Conservation (phyloP, 1,140 invertebrate genomes). For the Leptopilina clavipes region DNA sequence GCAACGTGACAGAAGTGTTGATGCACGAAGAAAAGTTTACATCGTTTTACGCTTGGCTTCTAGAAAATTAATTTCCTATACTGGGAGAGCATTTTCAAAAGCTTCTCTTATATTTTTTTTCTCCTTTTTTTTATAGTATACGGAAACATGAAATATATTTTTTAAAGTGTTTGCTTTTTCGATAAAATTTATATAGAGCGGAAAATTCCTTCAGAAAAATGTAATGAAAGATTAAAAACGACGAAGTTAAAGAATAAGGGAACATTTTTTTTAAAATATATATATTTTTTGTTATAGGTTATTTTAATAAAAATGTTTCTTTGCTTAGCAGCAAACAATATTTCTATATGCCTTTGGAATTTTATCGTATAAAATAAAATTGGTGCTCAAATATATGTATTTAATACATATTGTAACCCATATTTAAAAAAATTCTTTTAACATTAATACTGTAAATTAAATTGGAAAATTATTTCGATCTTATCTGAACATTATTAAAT, state of each 20-base stretch:
- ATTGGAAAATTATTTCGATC: too few species aligned
- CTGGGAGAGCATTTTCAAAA: background rate
- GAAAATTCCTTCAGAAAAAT: constrained; percentile 16
- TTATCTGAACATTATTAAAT: too few species aligned
- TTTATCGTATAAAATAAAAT: too few species aligned
- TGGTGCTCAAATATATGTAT: background rate
- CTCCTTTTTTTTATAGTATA: background rate
- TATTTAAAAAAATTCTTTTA: too few species aligned
- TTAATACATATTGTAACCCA: too few species aligned
- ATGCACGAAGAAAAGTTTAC: constrained; percentile 24
- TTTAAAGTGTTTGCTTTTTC: constrained; percentile 17
- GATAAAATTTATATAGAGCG: background rate
- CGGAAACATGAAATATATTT: background rate
- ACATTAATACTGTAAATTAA: too few species aligned
- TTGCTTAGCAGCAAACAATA: too few species aligned
- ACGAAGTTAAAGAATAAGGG: too few species aligned
- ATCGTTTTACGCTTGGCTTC: constrained; percentile 22
- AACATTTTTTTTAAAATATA: background rate
- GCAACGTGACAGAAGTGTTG: constrained; percentile 21
- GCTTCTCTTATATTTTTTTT: background rate
- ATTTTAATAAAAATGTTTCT: background rate
- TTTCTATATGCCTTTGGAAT: too few species aligned
- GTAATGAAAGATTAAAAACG: background rate
- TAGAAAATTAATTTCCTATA: constrained; percentile 18
- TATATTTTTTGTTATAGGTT: background rate